phyloP scores from a whole-genome alignment of 2,888 invertebrate species.

The Heliconius cydno region DNA sequence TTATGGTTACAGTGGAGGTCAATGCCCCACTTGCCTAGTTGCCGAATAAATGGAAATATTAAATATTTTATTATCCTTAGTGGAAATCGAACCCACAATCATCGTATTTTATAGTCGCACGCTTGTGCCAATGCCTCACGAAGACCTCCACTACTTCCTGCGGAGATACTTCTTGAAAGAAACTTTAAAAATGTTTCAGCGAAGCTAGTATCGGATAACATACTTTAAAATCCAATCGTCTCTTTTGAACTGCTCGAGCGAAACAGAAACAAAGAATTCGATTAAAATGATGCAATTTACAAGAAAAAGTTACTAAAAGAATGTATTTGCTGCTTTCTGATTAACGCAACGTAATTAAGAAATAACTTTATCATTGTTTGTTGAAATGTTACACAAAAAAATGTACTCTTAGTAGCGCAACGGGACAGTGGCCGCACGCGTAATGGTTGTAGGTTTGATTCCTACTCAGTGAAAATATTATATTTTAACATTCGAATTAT shows the following conservation, averaged over 20 bases:
- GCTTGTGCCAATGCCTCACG: too few relatives aligned
- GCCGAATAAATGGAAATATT: too few relatives aligned
- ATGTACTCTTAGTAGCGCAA: not conserved
- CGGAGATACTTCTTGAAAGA: too few relatives aligned
- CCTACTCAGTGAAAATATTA: not conserved
- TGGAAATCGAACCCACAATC: too few relatives aligned
- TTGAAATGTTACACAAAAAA: not conserved
- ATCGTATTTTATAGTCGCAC: too few relatives aligned
- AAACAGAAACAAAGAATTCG: constrained; percentile 6
- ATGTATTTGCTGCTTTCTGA: not conserved
- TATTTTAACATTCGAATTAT: not conserved
- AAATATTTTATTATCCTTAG: too few relatives aligned
- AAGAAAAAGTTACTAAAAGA: not conserved
- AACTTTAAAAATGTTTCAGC: not conserved
- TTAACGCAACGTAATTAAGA: not conserved
- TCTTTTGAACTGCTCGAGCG: not conserved
- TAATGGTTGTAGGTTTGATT: not conserved
- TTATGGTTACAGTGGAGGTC: too few relatives aligned
- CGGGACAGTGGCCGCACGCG: not conserved
- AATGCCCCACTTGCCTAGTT: too few relatives aligned
- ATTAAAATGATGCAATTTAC: constrained; percentile 9
- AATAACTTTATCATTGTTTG: not conserved
- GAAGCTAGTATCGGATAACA: not conserved
- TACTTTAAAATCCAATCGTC: not conserved
- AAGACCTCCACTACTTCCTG: too few relatives aligned